Evolutionary conservation across 2,113 vertebrate genomes (phyloP).

Genomic region (Upupa epops): DNA sequence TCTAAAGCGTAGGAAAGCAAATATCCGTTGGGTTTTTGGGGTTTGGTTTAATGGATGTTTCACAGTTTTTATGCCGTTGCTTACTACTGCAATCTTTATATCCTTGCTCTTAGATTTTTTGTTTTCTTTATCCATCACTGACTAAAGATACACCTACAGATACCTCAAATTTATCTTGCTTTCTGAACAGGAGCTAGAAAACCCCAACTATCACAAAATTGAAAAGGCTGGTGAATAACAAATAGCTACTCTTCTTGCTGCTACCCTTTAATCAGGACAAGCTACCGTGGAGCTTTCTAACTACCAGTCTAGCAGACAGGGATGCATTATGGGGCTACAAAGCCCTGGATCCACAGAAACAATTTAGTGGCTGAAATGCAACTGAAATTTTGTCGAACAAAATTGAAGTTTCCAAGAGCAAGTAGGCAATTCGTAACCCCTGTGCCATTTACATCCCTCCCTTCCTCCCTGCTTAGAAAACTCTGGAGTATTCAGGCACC

Average conservation of each 20-base stretch:
- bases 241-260: neutral
- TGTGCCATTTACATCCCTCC: neutral
- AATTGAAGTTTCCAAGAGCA: neutral
- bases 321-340: neutral
- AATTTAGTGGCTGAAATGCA: neutral
- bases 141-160: neutral
- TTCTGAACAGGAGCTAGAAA: neutral
- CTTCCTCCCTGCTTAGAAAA: neutral
- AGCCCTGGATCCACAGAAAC: neutral
- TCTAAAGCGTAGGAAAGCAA: neutral
- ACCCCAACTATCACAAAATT: neutral
- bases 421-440: neutral
- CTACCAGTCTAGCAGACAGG: neutral
- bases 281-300: neutral
- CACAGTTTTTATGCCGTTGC: neutral
- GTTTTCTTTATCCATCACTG: neutral
- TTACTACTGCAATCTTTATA: neutral
- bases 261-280: accelerated
- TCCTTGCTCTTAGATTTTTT: neutral
- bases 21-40: neutral
- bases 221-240: neutral
- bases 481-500: neutral
- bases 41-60: neutral
- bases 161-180: neutral
- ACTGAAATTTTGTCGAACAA: neutral